Evolutionary conservation across 2,888 invertebrate genomes (phyloP), one percentile per base, ranked within the genome.

Genomic region (Chironomus tentans): DNA sequence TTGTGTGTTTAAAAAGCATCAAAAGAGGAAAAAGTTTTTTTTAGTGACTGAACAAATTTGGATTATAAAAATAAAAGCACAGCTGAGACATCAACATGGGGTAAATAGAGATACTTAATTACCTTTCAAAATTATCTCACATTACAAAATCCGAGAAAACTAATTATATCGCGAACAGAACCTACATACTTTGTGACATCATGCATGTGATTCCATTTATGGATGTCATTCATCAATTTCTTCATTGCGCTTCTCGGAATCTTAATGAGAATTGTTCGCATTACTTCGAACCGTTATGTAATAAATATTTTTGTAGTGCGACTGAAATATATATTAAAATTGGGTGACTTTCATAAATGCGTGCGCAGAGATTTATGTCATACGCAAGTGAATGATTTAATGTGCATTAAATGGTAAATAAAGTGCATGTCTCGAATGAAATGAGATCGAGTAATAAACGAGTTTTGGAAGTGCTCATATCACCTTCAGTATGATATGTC

Each of bases 141-240:
- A 38, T 38, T 38, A 38, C 38, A 38, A 38, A 38, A 38, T 38
- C 10, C 10, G 1, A 28, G 5, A 38, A 38, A 10, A 38, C 38
- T 38, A 38, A 38, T 38, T 38, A 38, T 38, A n/a, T n/a, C n/a
- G n/a, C 38, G 38, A 38, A 10, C 10, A 38, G 38, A 38, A 38
- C 38, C 38, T 38, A 38, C 38, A 38, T 38, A 10, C 38, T 38
- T 2, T 38, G 10, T 38, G 38, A 38, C 56, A n/a, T n/a, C n/a
- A 18, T 50, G 13, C n/a, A 50, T n/a, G 50, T 50, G n/a, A 50
- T 24, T 71, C 56, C 71, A 15, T 24, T 56, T 56, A 71, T 56
- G 56, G 71, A 71, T 50, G 6, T 71, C 38, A 71, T 50, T 71
- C 50, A 71, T 71, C 71, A 71, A 56, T 71, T 56, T 71, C 28